These are phyloP conservation scores for Hylaeus volcanicus DNA, from an alignment of 1,140 invertebrate genomes.

Conservation along the genomic window DNA sequence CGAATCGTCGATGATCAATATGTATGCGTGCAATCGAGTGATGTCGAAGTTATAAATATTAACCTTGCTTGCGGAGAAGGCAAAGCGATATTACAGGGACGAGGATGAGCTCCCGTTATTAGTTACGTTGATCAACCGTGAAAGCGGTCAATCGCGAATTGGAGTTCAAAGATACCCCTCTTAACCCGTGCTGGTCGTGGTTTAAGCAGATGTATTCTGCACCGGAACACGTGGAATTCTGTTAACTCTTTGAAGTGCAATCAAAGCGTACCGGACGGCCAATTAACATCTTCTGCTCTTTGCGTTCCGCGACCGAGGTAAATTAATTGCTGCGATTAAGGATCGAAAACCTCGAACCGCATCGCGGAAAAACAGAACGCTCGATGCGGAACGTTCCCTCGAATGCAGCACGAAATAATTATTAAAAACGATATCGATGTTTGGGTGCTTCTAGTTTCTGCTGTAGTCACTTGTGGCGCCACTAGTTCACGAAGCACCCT, in stretches of 20 bases:
- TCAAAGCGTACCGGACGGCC: neutral
- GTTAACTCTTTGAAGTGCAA: conserved; percentile 1
- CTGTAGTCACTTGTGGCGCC: no score
- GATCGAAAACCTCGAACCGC: neutral
- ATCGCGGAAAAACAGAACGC: neutral
- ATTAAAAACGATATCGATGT: neutral
- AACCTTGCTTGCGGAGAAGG: neutral
- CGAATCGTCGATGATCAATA: neutral
- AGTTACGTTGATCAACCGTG: neutral
- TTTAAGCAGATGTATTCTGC: neutral
- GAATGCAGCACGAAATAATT: neutral
- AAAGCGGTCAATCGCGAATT: neutral
- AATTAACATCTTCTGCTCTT: conserved; percentile 18
- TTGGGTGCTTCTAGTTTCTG: no score
- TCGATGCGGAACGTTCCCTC: neutral
- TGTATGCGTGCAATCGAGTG: neutral
- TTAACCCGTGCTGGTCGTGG: neutral
- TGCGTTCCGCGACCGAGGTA: neutral
- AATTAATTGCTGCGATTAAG: conserved; percentile 13
- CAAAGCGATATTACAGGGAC: neutral
- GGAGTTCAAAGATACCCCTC: neutral
- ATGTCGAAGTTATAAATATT: conserved; percentile 2
- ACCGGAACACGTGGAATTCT: neutral
- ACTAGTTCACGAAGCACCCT: no score
- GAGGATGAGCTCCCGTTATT: neutral